Conservation (phyloP, 2,888 invertebrate genomes). For the Hecatera dysodea region DNA sequence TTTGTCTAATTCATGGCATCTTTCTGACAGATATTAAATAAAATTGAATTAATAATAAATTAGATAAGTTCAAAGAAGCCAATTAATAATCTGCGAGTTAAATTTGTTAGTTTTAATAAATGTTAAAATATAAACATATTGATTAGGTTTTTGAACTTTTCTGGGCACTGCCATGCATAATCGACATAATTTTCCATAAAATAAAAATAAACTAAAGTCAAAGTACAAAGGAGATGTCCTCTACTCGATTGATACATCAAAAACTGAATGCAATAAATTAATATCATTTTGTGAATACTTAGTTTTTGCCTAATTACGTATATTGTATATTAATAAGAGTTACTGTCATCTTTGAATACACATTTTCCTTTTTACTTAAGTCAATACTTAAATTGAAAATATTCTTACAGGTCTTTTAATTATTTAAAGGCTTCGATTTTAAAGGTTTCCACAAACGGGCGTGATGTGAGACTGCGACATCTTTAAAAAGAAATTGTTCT, state of each 20-base stretch:
- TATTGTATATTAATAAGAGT: slow-evolving; percentile 9
- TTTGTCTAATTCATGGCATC: not conserved
- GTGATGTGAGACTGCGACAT: not conserved
- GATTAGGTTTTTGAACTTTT: slow-evolving; percentile 9
- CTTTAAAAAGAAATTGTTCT: not conserved
- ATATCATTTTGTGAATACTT: not conserved
- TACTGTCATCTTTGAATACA: slow-evolving; percentile 4
- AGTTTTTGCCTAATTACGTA: slow-evolving; percentile 7
- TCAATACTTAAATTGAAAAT: not conserved
- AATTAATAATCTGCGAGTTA: not conserved
- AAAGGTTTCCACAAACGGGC: not conserved
- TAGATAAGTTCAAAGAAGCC: not conserved
- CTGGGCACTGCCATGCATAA: not conserved
- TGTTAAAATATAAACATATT: slow-evolving; percentile 1
- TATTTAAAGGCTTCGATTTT: not conserved
- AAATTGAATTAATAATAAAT: not conserved
- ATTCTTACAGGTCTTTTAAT: not conserved
- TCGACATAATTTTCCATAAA: not conserved
- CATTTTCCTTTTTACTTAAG: not conserved
- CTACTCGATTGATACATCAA: slow-evolving; percentile 12
- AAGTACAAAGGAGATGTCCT: slow-evolving; percentile 19
- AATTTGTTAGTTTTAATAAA: not conserved
- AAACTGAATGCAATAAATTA: slow-evolving; percentile 19
- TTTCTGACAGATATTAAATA: not conserved
- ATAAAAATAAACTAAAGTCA: not conserved